Conservation (phyloP, 2,113 vertebrate genomes). For the Heterocephalus glaber region DNA sequence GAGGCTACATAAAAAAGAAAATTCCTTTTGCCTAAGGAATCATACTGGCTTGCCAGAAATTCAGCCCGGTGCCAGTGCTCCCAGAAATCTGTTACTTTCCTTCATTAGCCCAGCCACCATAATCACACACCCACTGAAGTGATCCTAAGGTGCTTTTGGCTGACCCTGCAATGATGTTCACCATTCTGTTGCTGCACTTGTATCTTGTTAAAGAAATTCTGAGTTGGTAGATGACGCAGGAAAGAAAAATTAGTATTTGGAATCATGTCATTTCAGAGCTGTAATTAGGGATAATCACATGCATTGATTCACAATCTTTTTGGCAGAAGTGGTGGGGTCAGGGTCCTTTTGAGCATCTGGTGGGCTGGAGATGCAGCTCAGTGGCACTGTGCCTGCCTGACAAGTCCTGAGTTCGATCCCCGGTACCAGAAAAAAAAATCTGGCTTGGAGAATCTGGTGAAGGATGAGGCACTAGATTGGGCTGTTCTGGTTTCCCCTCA, state of each 20-base stretch:
- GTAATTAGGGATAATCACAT: conserved; percentile 68
- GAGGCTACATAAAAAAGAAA: neutral
- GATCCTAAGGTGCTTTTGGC: neutral
- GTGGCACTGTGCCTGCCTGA: too few species aligned
- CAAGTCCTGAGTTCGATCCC: too few species aligned
- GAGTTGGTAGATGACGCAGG: conserved; percentile 26
- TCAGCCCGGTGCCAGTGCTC: conserved; percentile 15
- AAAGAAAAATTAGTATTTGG: conserved; percentile 60
- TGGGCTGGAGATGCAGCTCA: too few species aligned
- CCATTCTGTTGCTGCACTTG: conserved; percentile 49
- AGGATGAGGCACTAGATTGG: neutral
- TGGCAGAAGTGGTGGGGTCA: neutral
- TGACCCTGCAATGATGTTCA: conserved; percentile 35
- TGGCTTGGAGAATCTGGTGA: neutral
- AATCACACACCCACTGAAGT: conserved; percentile 66
- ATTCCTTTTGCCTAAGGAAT: conserved; percentile 2
- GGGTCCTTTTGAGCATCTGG: neutral
- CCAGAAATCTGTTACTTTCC: conserved; percentile 60
- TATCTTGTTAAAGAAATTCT: conserved; percentile 60
- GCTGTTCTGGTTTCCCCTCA: neutral
- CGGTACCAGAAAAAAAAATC: too few species aligned
- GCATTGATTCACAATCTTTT: conserved; percentile 53
- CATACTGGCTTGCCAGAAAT: conserved; percentile 10
- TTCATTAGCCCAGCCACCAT: conserved; percentile 49
- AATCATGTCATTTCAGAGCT: conserved; percentile 62